phyloP scores from a whole-genome alignment of 2,888 invertebrate species.

The Aplocera efformata region DNA sequence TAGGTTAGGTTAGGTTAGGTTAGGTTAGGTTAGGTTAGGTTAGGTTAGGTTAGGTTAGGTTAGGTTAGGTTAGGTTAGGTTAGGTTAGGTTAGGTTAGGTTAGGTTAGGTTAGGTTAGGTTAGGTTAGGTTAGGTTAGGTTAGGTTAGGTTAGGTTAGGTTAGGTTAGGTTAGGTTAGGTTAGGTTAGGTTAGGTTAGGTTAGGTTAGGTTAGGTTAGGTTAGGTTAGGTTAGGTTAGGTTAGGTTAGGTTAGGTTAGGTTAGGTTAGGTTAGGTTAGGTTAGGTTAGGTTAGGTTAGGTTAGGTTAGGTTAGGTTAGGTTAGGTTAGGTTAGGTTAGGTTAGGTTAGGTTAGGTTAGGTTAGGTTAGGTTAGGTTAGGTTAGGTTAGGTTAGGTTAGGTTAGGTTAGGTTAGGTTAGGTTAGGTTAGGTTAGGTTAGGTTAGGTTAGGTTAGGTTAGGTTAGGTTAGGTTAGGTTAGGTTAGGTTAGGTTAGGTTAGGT shows the following conservation, averaged over 20 bases:
- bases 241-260: constrained; percentile 25
- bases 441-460: constrained; percentile 24
- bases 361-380: constrained; percentile 20
- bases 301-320: constrained; percentile 24
- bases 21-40: constrained; percentile 23
- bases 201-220: constrained; percentile 18
- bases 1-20: constrained; percentile 24
- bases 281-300: constrained; percentile 24
- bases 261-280: constrained; percentile 24
- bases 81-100: constrained; percentile 26
- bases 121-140: constrained; percentile 22
- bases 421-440: constrained; percentile 22
- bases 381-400: constrained; percentile 26
- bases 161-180: constrained; percentile 24
- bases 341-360: constrained; percentile 19
- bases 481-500: constrained; percentile 19
- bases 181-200: constrained; percentile 19
- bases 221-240: constrained; percentile 25
- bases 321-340: constrained; percentile 23
- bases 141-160: constrained; percentile 24
- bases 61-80: constrained; percentile 20
- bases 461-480: constrained; percentile 24
- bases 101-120: constrained; percentile 27
- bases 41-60: constrained; percentile 19
- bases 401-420: constrained; percentile 27